A percentile compares a stretch with the other conserved stretches of the same genome.
phyloP scores from a whole-genome alignment of 2,888 invertebrate species.

The Tineola bisselliella region DNA sequence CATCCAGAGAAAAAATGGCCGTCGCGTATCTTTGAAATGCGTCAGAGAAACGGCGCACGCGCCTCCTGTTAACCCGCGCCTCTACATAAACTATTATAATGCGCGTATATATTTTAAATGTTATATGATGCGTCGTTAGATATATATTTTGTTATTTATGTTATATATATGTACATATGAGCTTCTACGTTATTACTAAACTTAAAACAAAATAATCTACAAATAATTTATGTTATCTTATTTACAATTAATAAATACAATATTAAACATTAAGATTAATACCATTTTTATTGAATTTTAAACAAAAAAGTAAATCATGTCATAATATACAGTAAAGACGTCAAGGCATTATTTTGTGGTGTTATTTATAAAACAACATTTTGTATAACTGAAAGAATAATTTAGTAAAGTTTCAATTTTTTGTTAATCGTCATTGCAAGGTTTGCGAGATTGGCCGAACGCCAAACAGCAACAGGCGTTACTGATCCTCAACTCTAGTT shows the following conservation, averaged over 20 bases:
- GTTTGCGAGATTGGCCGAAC: constrained; percentile 24
- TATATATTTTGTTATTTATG: too few species aligned
- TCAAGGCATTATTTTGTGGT: not conserved
- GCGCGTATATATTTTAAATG: too few species aligned
- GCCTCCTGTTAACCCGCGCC: not conserved
- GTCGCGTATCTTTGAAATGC: constrained; percentile 66
- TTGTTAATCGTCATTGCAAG: constrained; percentile 3
- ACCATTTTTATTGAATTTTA: too few species aligned
- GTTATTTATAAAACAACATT: not conserved
- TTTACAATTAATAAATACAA: too few species aligned
- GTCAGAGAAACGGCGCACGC: constrained; percentile 44
- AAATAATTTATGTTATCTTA: too few species aligned
- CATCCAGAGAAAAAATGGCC: constrained; percentile 51
- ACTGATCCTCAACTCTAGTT: not conserved
- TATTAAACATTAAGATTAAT: too few species aligned
- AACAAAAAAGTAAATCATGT: too few species aligned
- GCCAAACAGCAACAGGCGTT: constrained; percentile 47
- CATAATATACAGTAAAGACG: too few species aligned
- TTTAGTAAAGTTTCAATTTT: not conserved
- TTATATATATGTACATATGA: too few species aligned
- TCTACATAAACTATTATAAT: not conserved
- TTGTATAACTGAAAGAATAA: not conserved
- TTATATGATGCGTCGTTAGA: too few species aligned
- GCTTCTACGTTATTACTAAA: too few species aligned
- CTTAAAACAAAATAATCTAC: too few species aligned